Evolutionary conservation across 1,140 invertebrate species (phyloP), one percentile per base, ranked within the genome.

Genomic region (Zaprionus capensis): DNA sequence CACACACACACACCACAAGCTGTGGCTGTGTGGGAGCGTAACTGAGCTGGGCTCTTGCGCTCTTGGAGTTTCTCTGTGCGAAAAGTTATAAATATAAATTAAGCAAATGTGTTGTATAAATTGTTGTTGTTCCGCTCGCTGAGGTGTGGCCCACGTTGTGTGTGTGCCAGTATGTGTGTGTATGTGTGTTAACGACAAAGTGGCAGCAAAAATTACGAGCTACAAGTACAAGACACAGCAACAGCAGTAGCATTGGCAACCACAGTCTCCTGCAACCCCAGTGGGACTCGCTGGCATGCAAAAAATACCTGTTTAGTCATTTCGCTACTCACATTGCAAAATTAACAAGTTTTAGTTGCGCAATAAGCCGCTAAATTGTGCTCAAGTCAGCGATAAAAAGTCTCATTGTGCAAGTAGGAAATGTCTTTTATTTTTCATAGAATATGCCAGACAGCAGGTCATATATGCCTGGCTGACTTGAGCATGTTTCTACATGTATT

Each of bases 81-180:
- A 55, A 90, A 85, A 72, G 86, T 90, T 85, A 85, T 91, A 90
- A 86, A 90, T 82, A 91, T 88, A 88, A 85, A 88, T 88, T 88
- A 88, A 88, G 85, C 78, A 90, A 88, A 90, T 90, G 85, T 88
- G 85, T 90, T 90, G 85, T 76, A 82, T 88, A 88, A 88, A 90
- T 84, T 90, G 81, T 73, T 81, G 71, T 72, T 88, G 81, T 80
- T 80, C 55, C 71, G 26, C 61, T 59, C 70, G 56, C 61, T 44
- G 46, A 66, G 61, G 56, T 75, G 56, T 59, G 49, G 41, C 57
- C 24, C 20, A 31, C 15, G n/a, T 5, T 61, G 38, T 12, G 26
- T 11, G 38, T 58, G 22, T 56, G 22, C 12, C 24, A 38, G 34
- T 17, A 28, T 12, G 62, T 41, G 24, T 46, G 46, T 55, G 49